Evolutionary conservation across 2,797 vertebrate genomes (phyloP).

Genomic region (Zalophus californianus): DNA sequence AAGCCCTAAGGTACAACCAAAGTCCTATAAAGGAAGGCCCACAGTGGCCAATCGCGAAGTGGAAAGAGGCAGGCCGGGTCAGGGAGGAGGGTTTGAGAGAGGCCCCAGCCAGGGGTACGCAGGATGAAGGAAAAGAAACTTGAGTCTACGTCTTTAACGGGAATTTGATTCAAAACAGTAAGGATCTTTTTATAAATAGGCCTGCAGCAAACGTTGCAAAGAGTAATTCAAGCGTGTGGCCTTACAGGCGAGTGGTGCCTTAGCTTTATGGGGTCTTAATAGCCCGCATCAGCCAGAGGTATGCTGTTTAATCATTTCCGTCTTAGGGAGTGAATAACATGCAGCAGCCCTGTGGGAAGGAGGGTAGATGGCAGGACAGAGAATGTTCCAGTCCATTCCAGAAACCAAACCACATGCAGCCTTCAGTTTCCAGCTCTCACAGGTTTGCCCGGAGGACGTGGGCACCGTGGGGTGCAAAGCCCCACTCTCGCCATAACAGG

Average conservation of each 20-base stretch:
- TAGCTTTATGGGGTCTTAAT: not conserved
- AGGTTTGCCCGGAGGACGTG: not conserved
- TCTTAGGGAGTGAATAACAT: not conserved
- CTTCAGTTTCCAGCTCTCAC: too few relatives aligned
- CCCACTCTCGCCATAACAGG: rapidly evolving
- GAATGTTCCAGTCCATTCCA: not conserved
- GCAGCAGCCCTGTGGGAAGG: not conserved
- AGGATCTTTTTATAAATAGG: not conserved
- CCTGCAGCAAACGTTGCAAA: not conserved
- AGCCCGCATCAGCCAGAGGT: not conserved
- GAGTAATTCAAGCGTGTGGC: not conserved
- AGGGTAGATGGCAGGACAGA: not conserved
- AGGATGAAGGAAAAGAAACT: not conserved
- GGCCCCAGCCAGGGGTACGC: not conserved
- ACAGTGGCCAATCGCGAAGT: rapidly evolving
- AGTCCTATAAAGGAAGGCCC: not conserved
- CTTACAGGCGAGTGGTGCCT: rapidly evolving
- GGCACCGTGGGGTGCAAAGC: rapidly evolving
- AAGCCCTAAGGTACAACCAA: not conserved
- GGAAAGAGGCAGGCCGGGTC: not conserved
- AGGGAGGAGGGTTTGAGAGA: not conserved
- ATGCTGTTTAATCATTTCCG: not conserved
- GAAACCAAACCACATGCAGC: not conserved
- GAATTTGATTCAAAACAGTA: not conserved
- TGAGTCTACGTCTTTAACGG: not conserved